phyloP scores from a whole-genome alignment of 2,888 invertebrate genomes.

The Sceliomorpha sp. region DNA sequence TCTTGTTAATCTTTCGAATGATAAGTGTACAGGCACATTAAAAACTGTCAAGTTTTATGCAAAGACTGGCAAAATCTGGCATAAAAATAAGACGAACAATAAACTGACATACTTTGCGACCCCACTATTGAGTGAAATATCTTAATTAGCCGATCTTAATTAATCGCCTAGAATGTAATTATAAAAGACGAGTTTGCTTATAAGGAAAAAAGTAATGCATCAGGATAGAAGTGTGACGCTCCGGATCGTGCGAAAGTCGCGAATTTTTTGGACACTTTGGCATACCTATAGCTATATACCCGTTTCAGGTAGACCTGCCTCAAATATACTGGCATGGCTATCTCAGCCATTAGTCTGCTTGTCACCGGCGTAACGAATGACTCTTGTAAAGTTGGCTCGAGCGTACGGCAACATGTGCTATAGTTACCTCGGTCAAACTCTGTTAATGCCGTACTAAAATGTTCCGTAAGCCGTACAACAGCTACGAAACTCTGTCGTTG shows the following conservation, averaged over 20 bases:
- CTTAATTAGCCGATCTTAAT: no score
- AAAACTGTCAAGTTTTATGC: no score
- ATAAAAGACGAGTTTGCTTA: no score
- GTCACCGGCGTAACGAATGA: constrained; percentile 56
- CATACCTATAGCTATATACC: constrained; percentile 44
- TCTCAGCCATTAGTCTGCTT: constrained; percentile 57
- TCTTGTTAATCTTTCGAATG: no score
- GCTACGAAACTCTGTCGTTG: constrained; percentile 32
- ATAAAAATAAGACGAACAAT: no score
- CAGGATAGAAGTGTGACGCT: no score
- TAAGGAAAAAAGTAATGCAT: no score
- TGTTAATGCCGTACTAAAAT: constrained; percentile 52
- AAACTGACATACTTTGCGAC: no score
- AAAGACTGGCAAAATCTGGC: no score
- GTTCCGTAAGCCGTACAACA: constrained; percentile 49
- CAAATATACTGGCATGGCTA: constrained; percentile 54
- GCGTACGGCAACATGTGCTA: constrained; percentile 54
- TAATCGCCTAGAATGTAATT: no score
- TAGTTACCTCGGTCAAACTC: constrained; percentile 51
- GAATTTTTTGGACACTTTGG: constrained; percentile 46
- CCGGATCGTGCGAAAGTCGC: constrained; percentile 37
- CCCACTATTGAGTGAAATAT: no score
- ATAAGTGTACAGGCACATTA: no score
- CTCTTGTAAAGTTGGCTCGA: constrained; percentile 55
- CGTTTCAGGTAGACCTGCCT: constrained; percentile 52